These are phyloP conservation scores for Daboia siamensis DNA, from an alignment of 2,113 vertebrate genomes.

Conservation along the genomic window DNA sequence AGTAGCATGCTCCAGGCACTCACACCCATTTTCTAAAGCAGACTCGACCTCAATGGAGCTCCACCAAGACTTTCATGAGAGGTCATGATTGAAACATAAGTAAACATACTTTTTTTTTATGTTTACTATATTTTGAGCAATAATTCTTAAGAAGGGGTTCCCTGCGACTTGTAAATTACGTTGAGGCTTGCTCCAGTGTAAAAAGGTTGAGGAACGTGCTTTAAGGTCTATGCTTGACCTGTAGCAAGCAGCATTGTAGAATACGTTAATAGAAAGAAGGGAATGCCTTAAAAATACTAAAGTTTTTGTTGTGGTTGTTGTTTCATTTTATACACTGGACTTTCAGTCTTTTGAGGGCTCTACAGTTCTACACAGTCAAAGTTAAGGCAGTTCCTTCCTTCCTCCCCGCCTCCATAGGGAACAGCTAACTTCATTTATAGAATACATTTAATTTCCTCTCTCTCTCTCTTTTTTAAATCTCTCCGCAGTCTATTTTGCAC, in stretches of 20 bases:
- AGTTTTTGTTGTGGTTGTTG: constrained; percentile 1
- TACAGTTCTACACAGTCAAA: constrained; percentile 50
- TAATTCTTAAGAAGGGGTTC: background rate
- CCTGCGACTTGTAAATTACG: background rate
- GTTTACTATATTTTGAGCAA: background rate
- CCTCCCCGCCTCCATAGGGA: constrained; percentile 41
- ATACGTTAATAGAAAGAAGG: constrained; percentile 17
- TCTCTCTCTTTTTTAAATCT: constrained; percentile 65
- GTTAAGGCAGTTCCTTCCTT: constrained; percentile 50
- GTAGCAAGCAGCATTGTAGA: background rate
- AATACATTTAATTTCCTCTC: constrained; percentile 68
- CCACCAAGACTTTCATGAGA: background rate
- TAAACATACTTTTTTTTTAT: background rate
- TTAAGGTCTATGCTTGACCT: background rate
- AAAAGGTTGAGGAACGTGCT: background rate
- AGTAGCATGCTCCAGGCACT: background rate
- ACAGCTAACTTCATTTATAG: constrained; percentile 73
- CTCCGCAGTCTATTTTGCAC: constrained; percentile 63
- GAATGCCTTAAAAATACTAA: constrained; percentile 37
- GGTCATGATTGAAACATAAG: background rate
- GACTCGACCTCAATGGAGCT: background rate
- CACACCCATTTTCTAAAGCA: background rate
- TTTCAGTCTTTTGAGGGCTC: constrained; percentile 37
- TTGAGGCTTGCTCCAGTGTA: background rate
- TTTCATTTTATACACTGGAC: constrained; percentile 38